Evolutionary conservation across 2,888 invertebrate genomes (phyloP).

Genomic region (Pseudeuparius sepicola): DNA sequence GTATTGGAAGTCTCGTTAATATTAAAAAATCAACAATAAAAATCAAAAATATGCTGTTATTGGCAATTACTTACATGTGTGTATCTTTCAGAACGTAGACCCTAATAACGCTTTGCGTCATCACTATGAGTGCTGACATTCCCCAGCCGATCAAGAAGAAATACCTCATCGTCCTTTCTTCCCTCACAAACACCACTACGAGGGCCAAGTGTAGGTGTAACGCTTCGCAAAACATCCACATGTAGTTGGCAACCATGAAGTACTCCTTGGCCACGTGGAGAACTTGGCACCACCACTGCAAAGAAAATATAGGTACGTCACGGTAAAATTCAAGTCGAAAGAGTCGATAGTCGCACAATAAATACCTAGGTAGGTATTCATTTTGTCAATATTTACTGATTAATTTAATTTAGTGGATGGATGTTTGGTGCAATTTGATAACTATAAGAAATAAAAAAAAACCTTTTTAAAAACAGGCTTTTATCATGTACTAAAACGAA

Average conservation of each 20-base stretch:
- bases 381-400: no score
- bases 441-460: no score
- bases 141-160: conserved; percentile 62
- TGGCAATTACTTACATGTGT: conserved; percentile 44
- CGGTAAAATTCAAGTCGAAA: no score
- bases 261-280: conserved; percentile 59
- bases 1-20: no score
- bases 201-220: conserved; percentile 65
- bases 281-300: conserved; percentile 59
- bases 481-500: no score
- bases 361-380: no score
- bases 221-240: conserved; percentile 81
- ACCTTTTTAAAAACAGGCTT: no score
- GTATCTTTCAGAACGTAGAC: conserved; percentile 43
- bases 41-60: not conserved
- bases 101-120: conserved; percentile 39
- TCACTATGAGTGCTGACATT: conserved; percentile 44
- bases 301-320: no score
- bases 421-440: no score
- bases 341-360: no score
- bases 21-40: no score
- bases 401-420: no score
- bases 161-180: conserved; percentile 59
- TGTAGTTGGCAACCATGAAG: conserved; percentile 66
- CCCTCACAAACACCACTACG: conserved; percentile 66